Evolutionary conservation across 2,888 invertebrate species (phyloP), one percentile per base, ranked within the genome.

Genomic region (Zele albiditarsus): DNA sequence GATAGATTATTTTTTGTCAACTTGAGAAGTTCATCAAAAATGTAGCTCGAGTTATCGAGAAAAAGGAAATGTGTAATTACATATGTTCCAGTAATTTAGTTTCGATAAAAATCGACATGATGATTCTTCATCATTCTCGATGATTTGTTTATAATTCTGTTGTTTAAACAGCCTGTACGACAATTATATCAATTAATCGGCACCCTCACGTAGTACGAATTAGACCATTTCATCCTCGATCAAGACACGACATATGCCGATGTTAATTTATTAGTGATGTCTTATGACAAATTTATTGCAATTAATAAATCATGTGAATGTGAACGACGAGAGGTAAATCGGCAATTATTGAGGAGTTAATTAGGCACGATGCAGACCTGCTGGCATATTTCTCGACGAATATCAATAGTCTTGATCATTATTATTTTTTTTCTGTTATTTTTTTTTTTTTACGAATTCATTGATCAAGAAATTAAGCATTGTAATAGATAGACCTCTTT

Each of bases 341-440:
- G 27, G 72, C 68, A 70, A 69, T 71, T 57, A 20, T 70, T 65
- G 65, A 69, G 65, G 68, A 67, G 38, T 66, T 58, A 72, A 62
- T 66, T 74, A 75, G 71, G 71, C 66, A 72, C 78, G 76, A 74
- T 73, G 77, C 60, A 76, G 78, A 78, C 79, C 77, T 76, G 78
- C 79, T 78, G 79, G 79, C 71, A 75, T 75, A 57, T 67, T 38
- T 46, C 38, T 42, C 28, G 60, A 28, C 28, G 25, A 60, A 28
- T 53, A 20, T 53, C 53, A 33, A 63, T 63, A n/a, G 12, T 38
- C 28, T n/a, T 63, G 20, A 63, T 63, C 23, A 63, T 14, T 31
- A 23, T 68, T 68, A 20, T 53, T 57, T 25, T 70, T 60, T 58
- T 58, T 25, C 27, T 62, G n/a, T 28, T 46, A 27, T 25, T 25